These are phyloP conservation scores for Dryas iulia DNA, from an alignment of 1,140 invertebrate species.

Conservation along the genomic window DNA sequence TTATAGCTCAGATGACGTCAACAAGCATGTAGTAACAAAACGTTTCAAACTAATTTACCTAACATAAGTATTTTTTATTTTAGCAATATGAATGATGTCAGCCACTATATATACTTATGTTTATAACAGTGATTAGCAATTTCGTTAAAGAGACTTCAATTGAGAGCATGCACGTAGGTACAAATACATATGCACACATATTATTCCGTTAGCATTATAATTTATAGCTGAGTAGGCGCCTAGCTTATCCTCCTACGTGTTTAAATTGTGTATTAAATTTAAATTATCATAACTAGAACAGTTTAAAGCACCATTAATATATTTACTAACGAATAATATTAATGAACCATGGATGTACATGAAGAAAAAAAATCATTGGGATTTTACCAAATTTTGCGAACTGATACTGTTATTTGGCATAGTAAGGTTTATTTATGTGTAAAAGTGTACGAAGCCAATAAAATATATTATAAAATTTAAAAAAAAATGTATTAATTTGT, in stretches of 20 bases:
- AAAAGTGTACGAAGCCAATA: too few species aligned
- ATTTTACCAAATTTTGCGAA: too few species aligned
- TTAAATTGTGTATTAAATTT: background rate
- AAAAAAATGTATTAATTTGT: too few species aligned
- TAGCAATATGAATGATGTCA: background rate
- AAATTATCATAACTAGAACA: background rate
- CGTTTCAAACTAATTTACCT: background rate
- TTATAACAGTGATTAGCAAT: background rate
- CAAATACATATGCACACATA: background rate
- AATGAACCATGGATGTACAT: too few species aligned
- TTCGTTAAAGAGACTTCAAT: too few species aligned
- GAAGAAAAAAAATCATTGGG: too few species aligned
- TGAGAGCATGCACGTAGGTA: background rate
- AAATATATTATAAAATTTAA: too few species aligned
- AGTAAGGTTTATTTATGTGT: too few species aligned
- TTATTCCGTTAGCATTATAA: background rate
- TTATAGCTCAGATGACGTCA: too few species aligned
- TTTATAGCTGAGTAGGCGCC: slow-evolving; percentile 16
- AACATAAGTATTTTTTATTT: background rate
- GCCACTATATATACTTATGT: background rate
- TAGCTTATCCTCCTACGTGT: background rate
- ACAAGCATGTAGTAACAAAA: background rate
- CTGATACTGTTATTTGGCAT: too few species aligned
- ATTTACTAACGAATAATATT: background rate
- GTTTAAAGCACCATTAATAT: too few species aligned